Base-by-base conservation (phyloP, 1,140 invertebrate species). In the Phortica variegata region DNA sequence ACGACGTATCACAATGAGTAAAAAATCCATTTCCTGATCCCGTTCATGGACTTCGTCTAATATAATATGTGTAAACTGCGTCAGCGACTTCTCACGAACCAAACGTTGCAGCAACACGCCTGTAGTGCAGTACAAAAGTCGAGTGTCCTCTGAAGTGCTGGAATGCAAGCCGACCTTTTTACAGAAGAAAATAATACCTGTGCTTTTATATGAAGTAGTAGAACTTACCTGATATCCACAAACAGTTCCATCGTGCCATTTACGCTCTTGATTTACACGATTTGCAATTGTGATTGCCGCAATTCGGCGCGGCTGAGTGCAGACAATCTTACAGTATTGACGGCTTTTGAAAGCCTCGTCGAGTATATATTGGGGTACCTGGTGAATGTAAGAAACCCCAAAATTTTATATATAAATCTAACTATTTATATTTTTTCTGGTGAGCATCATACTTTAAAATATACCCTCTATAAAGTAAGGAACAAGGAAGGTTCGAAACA, bases 11-110 rank as follows among this genome's bases (percentile, higher is more conserved):
- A 97, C 78, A 13, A 97, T 81, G 6, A 99, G 70, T 3, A 97
- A 77, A 72, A 99, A 96, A 60, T 89, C 88, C 81, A 93, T 93
- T 47, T 98, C 92, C 72, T 91, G 85, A 66, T 95, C 90, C 16
- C 97, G 80, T 79, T 99, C 96, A 73, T 99, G 97, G 15, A 99
- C 87, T 77, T 97, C 91, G 77, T 95, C 95, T 6, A 99, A 78
- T 61, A 99, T 87, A 37, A 99, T 84, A 75, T 99, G 96, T 1
- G 95, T 95, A 50, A 79, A 83, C 87, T 95, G 78, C 26, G 68
- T 66, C 2, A 83, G 74, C 38, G 87, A 86, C 56, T 80, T 79
- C 1, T 56, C 43, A 47, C 83, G 84, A 46, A 96, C 90, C 3
- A 95, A 60, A 72, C 84, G 86, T 61, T 85, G 83, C 3, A 91